Base-by-base conservation (phyloP, 64 coral and sea anemone genomes). In the Hydrozoanthus tunicans region DNA sequence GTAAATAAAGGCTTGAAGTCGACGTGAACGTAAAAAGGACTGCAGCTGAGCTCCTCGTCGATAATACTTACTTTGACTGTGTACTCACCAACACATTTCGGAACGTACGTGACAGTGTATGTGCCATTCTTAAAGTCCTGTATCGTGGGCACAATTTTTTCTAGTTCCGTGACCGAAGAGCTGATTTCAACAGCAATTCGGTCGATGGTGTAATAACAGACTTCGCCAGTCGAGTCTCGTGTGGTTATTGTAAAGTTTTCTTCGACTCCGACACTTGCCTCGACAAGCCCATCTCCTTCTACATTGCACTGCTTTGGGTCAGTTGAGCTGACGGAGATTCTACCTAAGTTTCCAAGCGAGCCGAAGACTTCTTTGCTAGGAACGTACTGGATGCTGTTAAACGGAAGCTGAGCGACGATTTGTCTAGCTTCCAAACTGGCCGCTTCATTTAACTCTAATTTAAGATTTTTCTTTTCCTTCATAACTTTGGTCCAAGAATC, bases 401-500 rank as follows among this genome's bases (percentile, higher is more conserved):
- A 88, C 5, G 84, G 84, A 20, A 88, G 84, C 59, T 73, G 54
- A 6, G 69, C 56, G 27, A 56, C 11, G 4, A 74, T 59, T 43
- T 73, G 70, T 7, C 32, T 27, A 13, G 9, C 24, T 88, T 88
- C 69, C 55, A 59, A 43, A 57, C 57, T 24, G 9, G 84, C 67
- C 6, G 11, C 51, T 72, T 58, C 24, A 0, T n/a, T 60, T 54
- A 88, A 60, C n/a, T 88, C 69, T 57, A 12, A 59, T 32, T 73
- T 88, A n/a, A 88, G 9, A 59, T 62, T 56, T 6, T 90, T 90
- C 61, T 64, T 90, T 23, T 54, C 74, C 27, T 56, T 78, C 89
- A 90, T 90, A 65, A 90, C 59, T 56, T 64, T 90, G 43, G 74
- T 24, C 89, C 89, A 90, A 17, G 58, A 90, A 53, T 90, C 89